Base-by-base conservation (phyloP, 2,888 invertebrate species). In the Napeogenes inachia region DNA sequence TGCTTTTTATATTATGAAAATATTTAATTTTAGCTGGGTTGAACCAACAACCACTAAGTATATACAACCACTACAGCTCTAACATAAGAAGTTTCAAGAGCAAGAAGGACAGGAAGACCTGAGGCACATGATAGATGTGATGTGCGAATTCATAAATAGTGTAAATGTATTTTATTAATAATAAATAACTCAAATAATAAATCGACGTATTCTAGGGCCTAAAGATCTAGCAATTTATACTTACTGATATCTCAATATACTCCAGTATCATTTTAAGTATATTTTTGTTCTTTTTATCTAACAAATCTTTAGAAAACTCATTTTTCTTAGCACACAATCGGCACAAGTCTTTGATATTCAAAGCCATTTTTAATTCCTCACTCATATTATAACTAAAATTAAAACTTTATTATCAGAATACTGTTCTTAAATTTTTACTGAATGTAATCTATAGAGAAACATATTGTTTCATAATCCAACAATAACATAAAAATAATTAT, bases 241-340 rank as follows among this genome's bases (percentile, higher is more conserved):
- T 81, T 75, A 88, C 89, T 58, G 78, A 70, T 60, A 89, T 84
- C 73, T 86, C 82, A 61, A 85, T 70, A 68, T 82, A 83, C 65
- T 89, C 87, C 73, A 86, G 82, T 64, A 87, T 77, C 62, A 88
- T 72, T 76, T 85, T 85, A 35, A 84, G 71, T 56, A 86, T 69
- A 77, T 79, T 81, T 75, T 80, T 82, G 70, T 87, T 89, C 64
- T 69, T 80, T 73, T 80, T 81, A 64, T 87, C 84, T 56, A 85
- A 70, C 62, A 90, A 75, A 77, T 89, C 88, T 72, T 89, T 90
- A 55, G 78, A 80, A 75, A 84, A 80, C 59, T 82, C 82, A 62
- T 87, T 80, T 73, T 82, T 82, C 73, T 78, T 84, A 58, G 82
- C 88, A 81, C 90, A 90, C 61, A 90, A 69, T 78, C 90, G 82